Percentiles rank a stretch among this genome's conserved stretches.
These are phyloP conservation scores for Acleris emargana DNA, from an alignment of 2,888 invertebrate species.

Conservation along the genomic window DNA sequence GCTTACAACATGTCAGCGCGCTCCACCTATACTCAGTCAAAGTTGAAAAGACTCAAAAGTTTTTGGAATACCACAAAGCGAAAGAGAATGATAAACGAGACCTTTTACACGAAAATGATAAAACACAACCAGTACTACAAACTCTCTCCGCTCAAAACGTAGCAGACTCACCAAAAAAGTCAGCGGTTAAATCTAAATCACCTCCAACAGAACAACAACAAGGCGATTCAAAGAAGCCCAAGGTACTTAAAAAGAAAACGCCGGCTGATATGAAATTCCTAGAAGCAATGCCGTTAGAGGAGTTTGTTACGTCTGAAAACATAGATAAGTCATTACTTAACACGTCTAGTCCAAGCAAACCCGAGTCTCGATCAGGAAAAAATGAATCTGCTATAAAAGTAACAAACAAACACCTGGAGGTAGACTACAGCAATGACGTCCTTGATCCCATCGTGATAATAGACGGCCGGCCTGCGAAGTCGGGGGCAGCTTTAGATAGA, in stretches of 20 bases:
- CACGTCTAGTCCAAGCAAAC: slow-evolving; percentile 44
- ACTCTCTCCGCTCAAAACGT: slow-evolving; percentile 53
- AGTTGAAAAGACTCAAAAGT: slow-evolving; percentile 78
- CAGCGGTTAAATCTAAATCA: slow-evolving; percentile 40
- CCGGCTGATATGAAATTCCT: slow-evolving; percentile 65
- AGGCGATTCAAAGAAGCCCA: slow-evolving; percentile 61
- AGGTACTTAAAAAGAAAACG: slow-evolving; percentile 59
- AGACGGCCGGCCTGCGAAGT: slow-evolving; percentile 73
- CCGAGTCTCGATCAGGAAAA: slow-evolving; percentile 30
- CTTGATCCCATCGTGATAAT: slow-evolving; percentile 67
- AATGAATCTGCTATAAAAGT: slow-evolving; percentile 43
- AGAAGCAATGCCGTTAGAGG: slow-evolving; percentile 74
- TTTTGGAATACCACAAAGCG: slow-evolving; percentile 68
- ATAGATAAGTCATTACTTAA: slow-evolving; percentile 64
- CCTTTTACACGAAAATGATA: slow-evolving; percentile 41
- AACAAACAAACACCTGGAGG: slow-evolving; percentile 42
- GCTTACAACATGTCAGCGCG: slow-evolving; percentile 70
- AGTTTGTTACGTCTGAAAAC: slow-evolving; percentile 67
- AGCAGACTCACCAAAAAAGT: slow-evolving; percentile 45
- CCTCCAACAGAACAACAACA: slow-evolving; percentile 60
- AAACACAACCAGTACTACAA: slow-evolving; percentile 53
- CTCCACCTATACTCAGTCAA: slow-evolving; percentile 71
- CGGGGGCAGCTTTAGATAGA: slow-evolving; percentile 69
- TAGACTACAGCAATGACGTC: slow-evolving; percentile 49
- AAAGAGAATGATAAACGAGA: slow-evolving; percentile 60